phyloP scores from a whole-genome alignment of 1,140 invertebrate species.

The Pteromalus puparum region DNA sequence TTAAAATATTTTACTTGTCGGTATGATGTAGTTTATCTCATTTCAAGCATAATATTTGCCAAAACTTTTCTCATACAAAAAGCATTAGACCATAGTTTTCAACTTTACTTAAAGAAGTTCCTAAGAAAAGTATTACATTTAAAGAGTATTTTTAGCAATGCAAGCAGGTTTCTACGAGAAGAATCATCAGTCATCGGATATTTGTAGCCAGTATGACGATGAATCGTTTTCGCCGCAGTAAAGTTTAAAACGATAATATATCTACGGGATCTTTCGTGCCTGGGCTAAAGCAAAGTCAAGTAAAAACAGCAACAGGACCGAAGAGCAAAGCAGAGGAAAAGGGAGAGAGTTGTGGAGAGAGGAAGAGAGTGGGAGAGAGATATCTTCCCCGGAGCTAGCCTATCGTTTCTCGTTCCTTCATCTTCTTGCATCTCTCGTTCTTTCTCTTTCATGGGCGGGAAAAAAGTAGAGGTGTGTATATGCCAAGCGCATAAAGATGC shows the following conservation, averaged over 20 bases:
- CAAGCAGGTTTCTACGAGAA: neutral
- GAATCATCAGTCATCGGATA: slow-evolving; percentile 12
- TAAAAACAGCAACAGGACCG: slow-evolving; percentile 23
- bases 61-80: neutral
- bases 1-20: too few relatives aligned
- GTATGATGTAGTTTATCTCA: too few relatives aligned
- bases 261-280: neutral
- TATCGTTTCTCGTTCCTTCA: slow-evolving; percentile 23
- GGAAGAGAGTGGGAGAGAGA: slow-evolving; percentile 5
- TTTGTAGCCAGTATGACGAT: slow-evolving; percentile 11
- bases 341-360: slow-evolving; percentile 6
- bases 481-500: slow-evolving; percentile 47
- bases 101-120: neutral
- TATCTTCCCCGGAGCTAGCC: neutral
- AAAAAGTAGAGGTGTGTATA: slow-evolving; percentile 37
- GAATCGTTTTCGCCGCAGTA: slow-evolving; percentile 20
- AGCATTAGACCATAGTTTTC: neutral
- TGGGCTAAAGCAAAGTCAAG: neutral
- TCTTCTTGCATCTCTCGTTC: neutral
- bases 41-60: too few relatives aligned
- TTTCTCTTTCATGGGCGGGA: slow-evolving; percentile 21
- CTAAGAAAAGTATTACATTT: neutral
- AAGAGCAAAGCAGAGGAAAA: neutral
- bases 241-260: slow-evolving; percentile 47
- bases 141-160: slow-evolving; percentile 3